A percentile compares a stretch with the other conserved stretches of the same genome.
These are phyloP conservation scores for Eriocheir sinensis DNA, from an alignment of 1,140 invertebrate genomes.

Conservation along the genomic window DNA sequence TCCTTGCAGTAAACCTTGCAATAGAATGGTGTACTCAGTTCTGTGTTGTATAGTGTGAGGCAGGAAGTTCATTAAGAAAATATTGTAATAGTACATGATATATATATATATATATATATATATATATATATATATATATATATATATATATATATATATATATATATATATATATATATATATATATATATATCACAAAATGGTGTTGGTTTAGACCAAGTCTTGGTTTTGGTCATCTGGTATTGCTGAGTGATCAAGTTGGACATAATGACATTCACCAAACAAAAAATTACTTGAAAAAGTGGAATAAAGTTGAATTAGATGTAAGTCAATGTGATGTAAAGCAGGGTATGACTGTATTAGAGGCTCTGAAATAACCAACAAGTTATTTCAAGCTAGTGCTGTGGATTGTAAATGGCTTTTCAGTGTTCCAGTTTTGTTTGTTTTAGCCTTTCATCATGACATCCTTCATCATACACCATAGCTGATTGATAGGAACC, in stretches of 20 bases:
- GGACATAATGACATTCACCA: neutral
- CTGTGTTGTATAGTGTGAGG: neutral
- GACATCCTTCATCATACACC: neutral
- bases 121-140: constrained; percentile 49
- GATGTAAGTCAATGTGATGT: neutral
- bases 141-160: constrained; percentile 53
- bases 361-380: no score
- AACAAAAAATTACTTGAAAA: neutral
- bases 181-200: no score
- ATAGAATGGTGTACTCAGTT: no score
- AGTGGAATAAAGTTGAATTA: neutral
- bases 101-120: constrained; percentile 24
- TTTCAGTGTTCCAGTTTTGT: no score
- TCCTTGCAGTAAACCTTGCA: no score
- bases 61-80: neutral
- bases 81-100: neutral
- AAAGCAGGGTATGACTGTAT: no score
- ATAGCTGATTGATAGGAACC: neutral
- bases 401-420: no score
- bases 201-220: no score
- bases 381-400: no score
- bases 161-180: constrained; percentile 46
- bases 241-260: neutral
- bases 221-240: no score
- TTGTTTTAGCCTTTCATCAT: no score